A percentile compares a stretch with the other conserved stretches of the same genome.
These are phyloP conservation scores for Anthophora plumipes DNA, from an alignment of 2,888 invertebrate genomes.

Conservation along the genomic window DNA sequence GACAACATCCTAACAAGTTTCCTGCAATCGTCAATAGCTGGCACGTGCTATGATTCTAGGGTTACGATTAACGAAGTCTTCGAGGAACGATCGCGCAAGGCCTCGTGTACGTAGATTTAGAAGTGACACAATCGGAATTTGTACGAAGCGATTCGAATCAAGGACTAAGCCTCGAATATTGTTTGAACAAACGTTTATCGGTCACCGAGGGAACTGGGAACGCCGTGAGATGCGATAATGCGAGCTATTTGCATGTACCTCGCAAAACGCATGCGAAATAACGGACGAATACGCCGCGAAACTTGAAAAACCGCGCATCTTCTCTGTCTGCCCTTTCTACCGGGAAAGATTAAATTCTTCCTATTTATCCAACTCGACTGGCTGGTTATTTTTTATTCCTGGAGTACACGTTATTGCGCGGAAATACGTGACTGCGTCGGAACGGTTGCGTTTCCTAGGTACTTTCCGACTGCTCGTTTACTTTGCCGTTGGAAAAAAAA, in stretches of 20 bases:
- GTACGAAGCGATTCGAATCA: conserved; percentile 26
- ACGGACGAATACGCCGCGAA: neutral
- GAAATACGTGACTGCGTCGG: conserved; percentile 25
- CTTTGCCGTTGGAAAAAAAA: neutral
- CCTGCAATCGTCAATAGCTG: conserved; percentile 34
- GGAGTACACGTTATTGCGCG: conserved; percentile 11
- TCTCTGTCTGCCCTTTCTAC: neutral
- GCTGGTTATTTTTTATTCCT: conserved; percentile 23
- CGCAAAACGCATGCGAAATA: conserved; percentile 32
- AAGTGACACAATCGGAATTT: conserved; percentile 36
- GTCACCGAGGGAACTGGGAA: neutral
- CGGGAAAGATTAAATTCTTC: neutral
- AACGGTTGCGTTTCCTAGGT: neutral
- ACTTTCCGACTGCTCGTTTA: neutral
- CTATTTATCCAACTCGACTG: neutral
- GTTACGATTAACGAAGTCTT: conserved; percentile 37
- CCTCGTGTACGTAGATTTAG: conserved; percentile 27
- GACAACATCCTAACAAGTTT: conserved; percentile 21
- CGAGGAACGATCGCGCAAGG: conserved; percentile 49
- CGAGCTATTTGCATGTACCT: conserved; percentile 17
- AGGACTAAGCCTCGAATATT: neutral
- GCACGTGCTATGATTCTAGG: conserved; percentile 55
- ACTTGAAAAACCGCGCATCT: neutral
- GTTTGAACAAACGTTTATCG: neutral
- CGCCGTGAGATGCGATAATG: neutral